Conservation (phyloP, 2,888 invertebrate genomes). For the Phorcus lineatus region DNA sequence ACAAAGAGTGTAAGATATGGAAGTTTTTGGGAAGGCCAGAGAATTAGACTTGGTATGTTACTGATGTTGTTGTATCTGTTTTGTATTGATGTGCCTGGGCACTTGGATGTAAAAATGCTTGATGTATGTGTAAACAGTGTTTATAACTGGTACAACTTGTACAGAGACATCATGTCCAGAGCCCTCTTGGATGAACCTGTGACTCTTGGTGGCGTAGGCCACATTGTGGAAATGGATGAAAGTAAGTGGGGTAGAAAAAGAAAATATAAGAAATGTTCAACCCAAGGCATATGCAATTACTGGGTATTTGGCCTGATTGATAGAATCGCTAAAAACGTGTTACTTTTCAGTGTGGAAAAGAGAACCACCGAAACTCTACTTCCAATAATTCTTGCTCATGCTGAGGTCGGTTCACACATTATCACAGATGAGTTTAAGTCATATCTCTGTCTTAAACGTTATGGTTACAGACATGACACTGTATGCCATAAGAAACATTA, state of each 20-base stretch:
- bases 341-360: neutral
- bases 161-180: no score
- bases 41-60: no score
- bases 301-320: neutral
- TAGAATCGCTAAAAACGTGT: no score
- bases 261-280: neutral
- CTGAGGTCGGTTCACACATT: neutral
- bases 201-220: neutral
- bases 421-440: neutral
- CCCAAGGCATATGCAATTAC: neutral
- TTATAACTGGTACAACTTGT: no score
- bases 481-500: neutral
- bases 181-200: neutral
- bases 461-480: neutral
- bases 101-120: no score
- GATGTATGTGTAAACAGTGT: no score
- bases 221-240: neutral
- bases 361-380: neutral
- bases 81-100: no score
- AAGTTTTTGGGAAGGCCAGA: no score
- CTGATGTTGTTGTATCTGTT: no score
- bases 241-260: neutral
- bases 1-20: no score
- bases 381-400: neutral
- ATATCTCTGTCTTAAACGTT: neutral